Conservation (phyloP, 30 jellyfish, hydroid and myxozoan genomes). For the Mastigias papua region DNA sequence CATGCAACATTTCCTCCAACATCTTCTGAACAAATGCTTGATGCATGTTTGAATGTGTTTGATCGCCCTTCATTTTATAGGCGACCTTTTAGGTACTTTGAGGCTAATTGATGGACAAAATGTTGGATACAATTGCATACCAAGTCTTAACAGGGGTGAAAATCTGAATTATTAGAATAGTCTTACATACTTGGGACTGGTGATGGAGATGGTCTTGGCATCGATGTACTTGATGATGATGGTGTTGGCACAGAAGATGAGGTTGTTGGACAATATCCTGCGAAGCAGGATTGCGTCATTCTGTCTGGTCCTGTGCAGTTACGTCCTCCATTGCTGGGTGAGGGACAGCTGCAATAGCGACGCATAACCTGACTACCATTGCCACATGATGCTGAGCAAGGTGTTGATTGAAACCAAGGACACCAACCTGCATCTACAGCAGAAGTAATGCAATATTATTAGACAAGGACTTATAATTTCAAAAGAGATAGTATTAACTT, state of each 20-base stretch:
- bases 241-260: neutral
- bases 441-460: no score
- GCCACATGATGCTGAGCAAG: constrained; percentile 52
- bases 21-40: no score
- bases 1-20: no score
- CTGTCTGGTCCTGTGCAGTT: constrained; percentile 32
- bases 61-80: no score
- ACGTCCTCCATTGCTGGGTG: constrained; percentile 22
- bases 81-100: no score
- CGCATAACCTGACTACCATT: neutral
- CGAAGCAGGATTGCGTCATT: neutral
- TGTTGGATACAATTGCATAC: no score
- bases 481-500: no score
- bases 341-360: constrained; percentile 19
- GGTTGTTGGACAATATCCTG: constrained; percentile 24
- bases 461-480: no score
- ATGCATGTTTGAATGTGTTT: no score
- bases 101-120: no score
- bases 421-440: constrained; percentile 42
- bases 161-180: no score
- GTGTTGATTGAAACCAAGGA: constrained; percentile 12
- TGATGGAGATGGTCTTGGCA: neutral
- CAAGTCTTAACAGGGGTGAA: no score
- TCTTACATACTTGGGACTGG: neutral
- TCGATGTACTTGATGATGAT: neutral